These are phyloP conservation scores for Aethes cnicana DNA, from an alignment of 2,888 invertebrate species.

Conservation along the genomic window DNA sequence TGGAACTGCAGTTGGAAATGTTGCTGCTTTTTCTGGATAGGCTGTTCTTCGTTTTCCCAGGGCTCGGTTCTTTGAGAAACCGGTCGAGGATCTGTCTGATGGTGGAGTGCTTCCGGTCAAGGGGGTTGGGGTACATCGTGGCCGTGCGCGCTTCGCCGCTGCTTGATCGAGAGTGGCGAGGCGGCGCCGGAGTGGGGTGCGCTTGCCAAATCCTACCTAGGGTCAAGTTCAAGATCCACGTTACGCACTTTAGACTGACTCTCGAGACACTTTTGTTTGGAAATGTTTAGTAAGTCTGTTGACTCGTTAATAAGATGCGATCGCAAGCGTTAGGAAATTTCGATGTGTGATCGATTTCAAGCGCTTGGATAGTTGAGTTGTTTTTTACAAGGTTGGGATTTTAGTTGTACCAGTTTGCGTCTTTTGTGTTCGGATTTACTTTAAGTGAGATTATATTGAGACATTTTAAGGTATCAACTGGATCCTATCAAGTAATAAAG, in stretches of 20 bases:
- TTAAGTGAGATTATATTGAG: no score
- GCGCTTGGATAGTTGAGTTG: no score
- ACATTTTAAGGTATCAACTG: no score
- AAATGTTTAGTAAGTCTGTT: constrained; percentile 24
- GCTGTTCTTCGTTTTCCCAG: constrained; percentile 46
- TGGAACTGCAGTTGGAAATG: constrained; percentile 50
- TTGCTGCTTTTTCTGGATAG: constrained; percentile 56
- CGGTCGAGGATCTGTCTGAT: constrained; percentile 85
- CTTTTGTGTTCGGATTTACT: no score
- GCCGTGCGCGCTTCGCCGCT: constrained; percentile 48
- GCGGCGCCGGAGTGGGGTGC: constrained; percentile 36
- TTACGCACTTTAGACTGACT: background rate
- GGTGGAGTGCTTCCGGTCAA: constrained; percentile 86
- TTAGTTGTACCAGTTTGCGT: no score
- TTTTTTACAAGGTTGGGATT: no score
- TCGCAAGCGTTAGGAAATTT: constrained; percentile 35
- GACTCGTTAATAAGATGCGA: constrained; percentile 25
- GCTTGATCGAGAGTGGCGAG: constrained; percentile 41
- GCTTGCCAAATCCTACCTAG: constrained; percentile 46
- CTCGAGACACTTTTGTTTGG: constrained; percentile 25
- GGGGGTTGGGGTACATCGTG: constrained; percentile 86
- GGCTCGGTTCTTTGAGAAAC: constrained; percentile 72
- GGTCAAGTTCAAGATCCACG: constrained; percentile 53
- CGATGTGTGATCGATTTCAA: constrained; percentile 42
- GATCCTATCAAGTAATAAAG: no score